Evolutionary conservation across 2,888 invertebrate species (phyloP).

Genomic region (Eustalomyia histrio): DNA sequence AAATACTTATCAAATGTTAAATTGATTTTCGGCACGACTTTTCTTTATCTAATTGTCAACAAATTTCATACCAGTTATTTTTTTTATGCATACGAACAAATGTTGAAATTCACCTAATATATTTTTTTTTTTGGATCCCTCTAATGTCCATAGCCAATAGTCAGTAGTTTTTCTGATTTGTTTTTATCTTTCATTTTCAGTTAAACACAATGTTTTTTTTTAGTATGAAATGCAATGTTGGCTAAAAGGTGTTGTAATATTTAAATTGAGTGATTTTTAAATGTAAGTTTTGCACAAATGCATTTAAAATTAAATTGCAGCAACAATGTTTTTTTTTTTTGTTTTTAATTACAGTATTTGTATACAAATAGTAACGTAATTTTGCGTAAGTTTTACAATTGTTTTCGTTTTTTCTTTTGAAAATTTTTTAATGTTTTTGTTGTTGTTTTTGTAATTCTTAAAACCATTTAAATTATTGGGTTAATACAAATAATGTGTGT

Average conservation of each 20-base stretch:
- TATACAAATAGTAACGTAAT: not conserved
- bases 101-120: too few relatives aligned
- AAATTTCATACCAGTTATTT: too few relatives aligned
- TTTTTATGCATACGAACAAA: too few relatives aligned
- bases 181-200: constrained; percentile 34
- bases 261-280: constrained; percentile 1
- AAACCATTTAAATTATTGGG: constrained; percentile 32
- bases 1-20: too few relatives aligned
- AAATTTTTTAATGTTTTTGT: not conserved
- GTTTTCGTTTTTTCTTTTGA: not conserved
- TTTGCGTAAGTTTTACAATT: not conserved
- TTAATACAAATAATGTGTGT: constrained; percentile 19
- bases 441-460: constrained; percentile 10
- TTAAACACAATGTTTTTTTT: constrained; percentile 24
- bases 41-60: too few relatives aligned
- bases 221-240: not conserved
- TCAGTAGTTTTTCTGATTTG: constrained; percentile 12
- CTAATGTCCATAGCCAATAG: too few relatives aligned
- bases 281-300: not conserved
- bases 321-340: not conserved
- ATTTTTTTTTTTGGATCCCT: too few relatives aligned
- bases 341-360: not conserved
- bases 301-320: not conserved
- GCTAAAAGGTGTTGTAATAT: not conserved
- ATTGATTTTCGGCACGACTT: too few relatives aligned